Evolutionary conservation across 2,888 invertebrate genomes (phyloP), one percentile per base, ranked within the genome.

Genomic region (Macropis europaea): DNA sequence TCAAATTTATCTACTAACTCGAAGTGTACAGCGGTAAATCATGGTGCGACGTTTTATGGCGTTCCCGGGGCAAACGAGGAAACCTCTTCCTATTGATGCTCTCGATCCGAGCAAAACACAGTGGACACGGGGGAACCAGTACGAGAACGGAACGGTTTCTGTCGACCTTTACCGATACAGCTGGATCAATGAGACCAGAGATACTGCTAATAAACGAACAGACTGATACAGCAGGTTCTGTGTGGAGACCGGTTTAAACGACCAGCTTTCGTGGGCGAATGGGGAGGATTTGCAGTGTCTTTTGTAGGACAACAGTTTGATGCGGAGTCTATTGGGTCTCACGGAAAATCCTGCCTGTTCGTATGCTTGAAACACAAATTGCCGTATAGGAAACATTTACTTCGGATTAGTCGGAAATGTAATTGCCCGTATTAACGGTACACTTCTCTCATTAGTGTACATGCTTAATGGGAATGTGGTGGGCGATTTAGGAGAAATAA

Each of bases 1-100:
- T 57, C 50, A 40, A 70, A 66, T 53, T 47, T 47, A 59, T 47
- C 36, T 32, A 26, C 32, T 45, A 56, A 40, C 34, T 56, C 48
- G 48, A 26, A 13, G 19, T 13, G 42, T 56, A 9, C 24, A 4
- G 11, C 11, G 42, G 45, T 34, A 24, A 57, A 64, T 52, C 50
- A 17, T 36, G 26, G 5, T 13, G 9, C 2, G 62, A 48, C n/a
- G 54, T 62, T 68, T 48, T 34, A 53, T 30, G 32, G 11, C 15
- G 6, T 30, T 30, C 28, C 30, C 11, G 13, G 2, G 45, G n/a
- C 13, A 34, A 19, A 28, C 15, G 28, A 38, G 28, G 19, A n/a
- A 24, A 6, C 1, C 6, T 22, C 34, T 6, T 22, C 28, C 28
- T 17, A 34, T 52, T 32, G 43, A 57, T 62, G 13, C 26, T 11